These are phyloP conservation scores for Falco biarmicus DNA, from an alignment of 2,797 vertebrate species.

Conservation along the genomic window DNA sequence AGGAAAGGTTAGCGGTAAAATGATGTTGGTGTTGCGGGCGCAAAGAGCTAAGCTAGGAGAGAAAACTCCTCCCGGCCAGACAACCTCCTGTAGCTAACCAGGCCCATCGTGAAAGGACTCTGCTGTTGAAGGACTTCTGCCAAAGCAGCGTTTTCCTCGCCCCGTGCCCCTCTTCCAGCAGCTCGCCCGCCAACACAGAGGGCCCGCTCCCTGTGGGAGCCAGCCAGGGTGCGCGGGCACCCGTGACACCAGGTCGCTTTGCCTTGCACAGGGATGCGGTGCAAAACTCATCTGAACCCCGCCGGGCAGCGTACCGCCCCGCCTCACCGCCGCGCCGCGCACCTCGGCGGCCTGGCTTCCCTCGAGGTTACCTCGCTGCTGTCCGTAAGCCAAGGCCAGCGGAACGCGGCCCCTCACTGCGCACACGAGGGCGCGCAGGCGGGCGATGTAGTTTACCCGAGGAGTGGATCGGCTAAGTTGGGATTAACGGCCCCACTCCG, in stretches of 20 bases:
- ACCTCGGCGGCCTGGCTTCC: fast-evolving
- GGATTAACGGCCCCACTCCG: not conserved
- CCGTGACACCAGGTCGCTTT: not conserved
- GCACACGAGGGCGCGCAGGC: not conserved
- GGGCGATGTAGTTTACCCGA: too few species aligned
- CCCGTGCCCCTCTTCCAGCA: not conserved
- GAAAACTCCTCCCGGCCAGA: not conserved
- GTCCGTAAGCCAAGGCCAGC: not conserved
- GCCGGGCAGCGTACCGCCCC: fast-evolving
- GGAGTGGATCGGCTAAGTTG: fast-evolving
- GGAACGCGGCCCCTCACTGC: not conserved
- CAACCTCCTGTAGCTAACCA: not conserved
- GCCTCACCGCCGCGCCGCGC: too few species aligned
- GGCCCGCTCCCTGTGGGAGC: fast-evolving
- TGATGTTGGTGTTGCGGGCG: fast-evolving
- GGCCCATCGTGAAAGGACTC: not conserved
- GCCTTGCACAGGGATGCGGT: not conserved
- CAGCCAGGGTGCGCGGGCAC: fast-evolving
- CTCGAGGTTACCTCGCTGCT: not conserved
- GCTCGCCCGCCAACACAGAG: fast-evolving
- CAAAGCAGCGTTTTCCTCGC: not conserved
- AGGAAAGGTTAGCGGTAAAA: not conserved
- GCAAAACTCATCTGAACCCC: too few species aligned
- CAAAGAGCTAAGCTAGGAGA: not conserved
- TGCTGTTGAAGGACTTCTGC: not conserved